Evolutionary conservation across 1,140 invertebrate species (phyloP).

Genomic region (Platorchestia sp.): DNA sequence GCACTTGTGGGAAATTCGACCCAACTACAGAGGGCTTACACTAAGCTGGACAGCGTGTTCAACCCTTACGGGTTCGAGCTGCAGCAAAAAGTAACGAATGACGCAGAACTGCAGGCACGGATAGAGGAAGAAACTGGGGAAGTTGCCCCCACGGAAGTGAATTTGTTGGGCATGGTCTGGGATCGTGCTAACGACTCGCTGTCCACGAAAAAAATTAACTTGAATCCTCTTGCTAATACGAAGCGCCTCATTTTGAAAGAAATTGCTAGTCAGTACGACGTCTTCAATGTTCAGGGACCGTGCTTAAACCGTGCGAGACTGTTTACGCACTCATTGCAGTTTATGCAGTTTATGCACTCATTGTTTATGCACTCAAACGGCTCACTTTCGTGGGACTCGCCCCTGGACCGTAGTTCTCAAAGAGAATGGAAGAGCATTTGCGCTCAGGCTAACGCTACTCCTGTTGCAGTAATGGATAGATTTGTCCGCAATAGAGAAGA

Average conservation of each 20-base stretch:
- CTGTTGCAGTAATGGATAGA: background rate
- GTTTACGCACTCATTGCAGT: background rate
- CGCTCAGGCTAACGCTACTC: background rate
- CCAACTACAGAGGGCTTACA: background rate
- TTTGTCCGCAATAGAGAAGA: background rate
- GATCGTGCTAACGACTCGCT: background rate
- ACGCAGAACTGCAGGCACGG: background rate
- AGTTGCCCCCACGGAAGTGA: background rate
- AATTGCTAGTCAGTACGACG: background rate
- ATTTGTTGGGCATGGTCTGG: constrained; percentile 2
- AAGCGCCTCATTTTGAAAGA: background rate
- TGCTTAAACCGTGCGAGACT: background rate
- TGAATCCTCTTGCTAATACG: background rate
- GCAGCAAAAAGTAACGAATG: constrained; percentile 1
- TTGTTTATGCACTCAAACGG: background rate
- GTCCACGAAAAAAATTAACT: background rate
- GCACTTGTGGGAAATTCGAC: background rate
- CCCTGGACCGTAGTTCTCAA: background rate
- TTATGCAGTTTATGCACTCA: background rate
- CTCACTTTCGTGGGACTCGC: background rate
- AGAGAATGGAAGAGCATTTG: constrained; percentile 3
- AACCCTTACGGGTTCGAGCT: background rate
- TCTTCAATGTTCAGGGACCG: background rate
- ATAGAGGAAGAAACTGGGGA: background rate
- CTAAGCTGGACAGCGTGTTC: background rate